phyloP scores from a whole-genome alignment of 2,888 invertebrate genomes.

The Teleiodes luculella region DNA sequence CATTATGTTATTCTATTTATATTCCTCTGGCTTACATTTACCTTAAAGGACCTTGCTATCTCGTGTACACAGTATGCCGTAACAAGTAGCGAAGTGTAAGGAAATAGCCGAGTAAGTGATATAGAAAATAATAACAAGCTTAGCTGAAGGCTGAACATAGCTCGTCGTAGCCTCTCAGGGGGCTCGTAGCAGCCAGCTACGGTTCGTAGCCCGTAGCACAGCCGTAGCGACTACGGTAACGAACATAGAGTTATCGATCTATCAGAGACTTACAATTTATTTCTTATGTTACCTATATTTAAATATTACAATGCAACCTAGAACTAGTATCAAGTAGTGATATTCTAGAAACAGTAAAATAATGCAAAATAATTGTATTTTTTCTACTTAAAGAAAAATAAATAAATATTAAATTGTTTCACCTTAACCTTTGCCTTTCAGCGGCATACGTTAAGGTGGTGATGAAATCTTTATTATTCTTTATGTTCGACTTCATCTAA shows the following conservation, averaged over 20 bases:
- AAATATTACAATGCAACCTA: too few relatives aligned
- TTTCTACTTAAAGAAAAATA: too few relatives aligned
- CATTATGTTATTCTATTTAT: not conserved
- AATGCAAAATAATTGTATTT: too few relatives aligned
- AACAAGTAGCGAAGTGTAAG: conserved; percentile 8
- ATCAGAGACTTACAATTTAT: too few relatives aligned
- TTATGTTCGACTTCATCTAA: too few relatives aligned
- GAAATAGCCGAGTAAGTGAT: conserved; percentile 35
- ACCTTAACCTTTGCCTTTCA: too few relatives aligned
- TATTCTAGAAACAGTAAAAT: too few relatives aligned
- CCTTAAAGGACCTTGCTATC: not conserved
- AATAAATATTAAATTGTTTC: too few relatives aligned
- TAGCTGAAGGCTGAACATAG: conserved; percentile 57
- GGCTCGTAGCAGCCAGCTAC: conserved; percentile 66
- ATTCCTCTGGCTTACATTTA: not conserved
- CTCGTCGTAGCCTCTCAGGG: conserved; percentile 56
- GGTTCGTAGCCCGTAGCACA: conserved; percentile 66
- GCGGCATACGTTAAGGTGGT: too few relatives aligned
- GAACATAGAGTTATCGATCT: conserved; percentile 46
- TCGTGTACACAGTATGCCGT: not conserved
- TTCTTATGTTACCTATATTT: too few relatives aligned
- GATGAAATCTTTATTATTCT: too few relatives aligned
- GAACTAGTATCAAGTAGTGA: too few relatives aligned
- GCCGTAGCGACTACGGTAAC: conserved; percentile 59
- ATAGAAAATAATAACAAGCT: conserved; percentile 61